Percentiles rank a stretch among this genome's conserved stretches.
Conservation (phyloP, 2,113 vertebrate species). For the Oceanodroma tethys region DNA sequence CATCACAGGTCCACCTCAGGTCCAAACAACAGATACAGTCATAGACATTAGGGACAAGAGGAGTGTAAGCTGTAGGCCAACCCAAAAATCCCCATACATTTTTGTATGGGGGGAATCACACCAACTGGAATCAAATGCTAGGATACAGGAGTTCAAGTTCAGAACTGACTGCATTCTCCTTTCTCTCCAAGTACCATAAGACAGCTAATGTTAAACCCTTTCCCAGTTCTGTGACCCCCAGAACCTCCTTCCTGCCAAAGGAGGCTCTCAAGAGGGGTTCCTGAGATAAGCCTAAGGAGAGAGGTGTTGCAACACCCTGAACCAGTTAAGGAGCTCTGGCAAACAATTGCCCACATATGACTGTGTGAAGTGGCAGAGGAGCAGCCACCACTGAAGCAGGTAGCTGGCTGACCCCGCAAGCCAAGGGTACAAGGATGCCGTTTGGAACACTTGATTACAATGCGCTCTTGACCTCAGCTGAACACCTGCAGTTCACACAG, state of each 20-base stretch:
- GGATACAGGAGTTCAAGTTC: neutral
- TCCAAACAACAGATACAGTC: neutral
- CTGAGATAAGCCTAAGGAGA: neutral
- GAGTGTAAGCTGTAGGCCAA: neutral
- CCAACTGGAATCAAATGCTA: neutral
- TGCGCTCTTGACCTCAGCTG: neutral
- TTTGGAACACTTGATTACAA: neutral
- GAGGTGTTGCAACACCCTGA: neutral
- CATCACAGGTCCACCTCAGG: neutral
- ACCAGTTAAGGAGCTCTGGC: neutral
- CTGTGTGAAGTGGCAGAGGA: neutral
- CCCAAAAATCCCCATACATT: neutral
- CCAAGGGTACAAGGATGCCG: neutral
- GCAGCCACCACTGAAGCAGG: neutral
- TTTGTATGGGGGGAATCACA: no score
- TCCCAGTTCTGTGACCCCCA: neutral
- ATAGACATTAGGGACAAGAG: neutral
- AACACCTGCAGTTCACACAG: neutral
- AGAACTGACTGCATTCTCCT: neutral
- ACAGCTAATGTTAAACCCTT: neutral
- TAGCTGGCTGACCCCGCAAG: neutral
- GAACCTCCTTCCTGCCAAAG: neutral
- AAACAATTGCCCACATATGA: neutral
- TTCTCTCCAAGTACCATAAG: neutral
- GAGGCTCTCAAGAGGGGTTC: neutral